Evolutionary conservation across 2,797 vertebrate species (phyloP).

Genomic region (Coracias cyanogaster): DNA sequence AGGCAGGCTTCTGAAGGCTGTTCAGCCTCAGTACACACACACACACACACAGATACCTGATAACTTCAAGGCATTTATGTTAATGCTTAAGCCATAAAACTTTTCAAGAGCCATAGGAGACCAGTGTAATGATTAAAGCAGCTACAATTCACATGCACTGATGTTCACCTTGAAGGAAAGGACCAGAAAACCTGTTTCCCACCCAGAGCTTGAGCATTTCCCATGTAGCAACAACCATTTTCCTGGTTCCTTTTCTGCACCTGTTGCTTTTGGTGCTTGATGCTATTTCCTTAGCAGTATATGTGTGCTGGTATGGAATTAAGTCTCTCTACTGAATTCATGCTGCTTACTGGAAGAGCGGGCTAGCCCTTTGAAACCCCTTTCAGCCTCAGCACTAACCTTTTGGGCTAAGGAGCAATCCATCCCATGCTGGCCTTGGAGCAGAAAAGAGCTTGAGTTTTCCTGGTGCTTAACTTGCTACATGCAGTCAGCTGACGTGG

Average conservation of each 20-base stretch:
- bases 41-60: too few relatives aligned
- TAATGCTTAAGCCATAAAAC: background rate
- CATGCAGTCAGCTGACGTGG: background rate
- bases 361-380: background rate
- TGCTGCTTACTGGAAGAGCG: background rate
- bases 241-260: background rate
- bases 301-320: background rate
- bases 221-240: background rate
- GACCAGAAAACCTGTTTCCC: background rate
- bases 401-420: accelerated
- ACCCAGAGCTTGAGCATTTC: background rate
- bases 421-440: background rate
- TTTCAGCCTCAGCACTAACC: background rate
- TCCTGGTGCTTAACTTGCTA: background rate
- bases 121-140: background rate
- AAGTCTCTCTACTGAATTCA: background rate
- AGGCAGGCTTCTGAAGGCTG: background rate
- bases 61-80: background rate
- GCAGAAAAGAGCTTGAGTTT: background rate
- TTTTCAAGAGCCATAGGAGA: background rate
- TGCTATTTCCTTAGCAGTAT: background rate
- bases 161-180: background rate
- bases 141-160: background rate
- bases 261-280: background rate
- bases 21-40: background rate